A percentile compares a stretch with the other conserved stretches of the same genome.
Evolutionary conservation across 2,797 vertebrate species (phyloP).

Genomic region (Hephaestus fuliginosus): DNA sequence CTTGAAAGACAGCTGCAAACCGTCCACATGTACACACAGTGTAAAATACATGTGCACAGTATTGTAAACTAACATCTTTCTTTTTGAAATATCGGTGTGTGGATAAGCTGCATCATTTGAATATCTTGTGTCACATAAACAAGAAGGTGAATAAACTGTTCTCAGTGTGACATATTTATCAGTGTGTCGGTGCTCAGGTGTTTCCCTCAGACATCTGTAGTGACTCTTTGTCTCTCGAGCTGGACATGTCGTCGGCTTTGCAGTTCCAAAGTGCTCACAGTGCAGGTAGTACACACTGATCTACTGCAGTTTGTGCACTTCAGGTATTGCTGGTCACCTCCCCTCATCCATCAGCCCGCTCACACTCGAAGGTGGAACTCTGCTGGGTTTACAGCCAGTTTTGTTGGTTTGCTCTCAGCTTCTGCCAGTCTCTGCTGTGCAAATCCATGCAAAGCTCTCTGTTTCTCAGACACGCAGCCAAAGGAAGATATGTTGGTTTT

Average conservation of each 20-base stretch:
- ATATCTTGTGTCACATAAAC: background rate
- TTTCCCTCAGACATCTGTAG: background rate
- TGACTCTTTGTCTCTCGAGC: background rate
- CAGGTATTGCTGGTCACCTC: conserved; percentile 89
- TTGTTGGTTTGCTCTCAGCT: conserved; percentile 98
- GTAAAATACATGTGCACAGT: background rate
- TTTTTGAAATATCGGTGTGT: background rate
- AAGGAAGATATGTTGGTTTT: conserved; percentile 6
- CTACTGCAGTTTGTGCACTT: conserved; percentile 99
- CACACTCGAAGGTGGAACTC: conserved; percentile 2
- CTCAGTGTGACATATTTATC: background rate
- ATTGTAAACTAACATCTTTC: background rate
- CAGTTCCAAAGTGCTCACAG: conserved; percentile 99
- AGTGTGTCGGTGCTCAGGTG: background rate
- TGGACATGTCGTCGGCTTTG: conserved; percentile 76
- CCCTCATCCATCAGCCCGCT: conserved; percentile 24
- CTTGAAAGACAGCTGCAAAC: background rate
- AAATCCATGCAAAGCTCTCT: conserved; percentile 99
- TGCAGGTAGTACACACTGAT: conserved; percentile 94
- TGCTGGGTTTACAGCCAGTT: conserved; percentile 87
- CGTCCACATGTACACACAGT: background rate
- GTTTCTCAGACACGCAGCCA: conserved; percentile 70
- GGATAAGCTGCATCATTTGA: background rate
- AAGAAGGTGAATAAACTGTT: background rate
- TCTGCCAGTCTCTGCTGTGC: conserved; percentile 91